Evolutionary conservation across 2,888 invertebrate genomes (phyloP), one percentile per base, ranked within the genome.

Genomic region (Keiferia lycopersicella): DNA sequence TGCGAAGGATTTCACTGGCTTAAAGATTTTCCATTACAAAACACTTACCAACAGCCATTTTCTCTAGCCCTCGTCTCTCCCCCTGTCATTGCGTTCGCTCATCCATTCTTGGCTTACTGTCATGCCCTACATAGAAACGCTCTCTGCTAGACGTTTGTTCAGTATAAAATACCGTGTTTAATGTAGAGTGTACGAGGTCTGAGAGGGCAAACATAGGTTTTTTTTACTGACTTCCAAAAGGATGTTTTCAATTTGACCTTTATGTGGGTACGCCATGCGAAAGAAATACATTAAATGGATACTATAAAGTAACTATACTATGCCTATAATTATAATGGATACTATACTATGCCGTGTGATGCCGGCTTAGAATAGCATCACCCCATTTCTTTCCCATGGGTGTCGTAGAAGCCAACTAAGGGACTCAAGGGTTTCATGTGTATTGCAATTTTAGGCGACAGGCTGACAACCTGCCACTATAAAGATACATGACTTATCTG

Each of bases 91-190:
- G 50, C 20, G 50, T 50, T 8, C 50, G 50, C 50, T 50, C 50
- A 50, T 50, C 50, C 50, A 50, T 50, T 20, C 50, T 11, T 20
- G 50, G 50, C 50, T 50, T 50, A 50, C 20, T 20, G 20, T 50
- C 50, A 20, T 20, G 20, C 18, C 18, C 20, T 20, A 50, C 18
- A 20, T 50, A 50, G 50, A 50, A 20, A 50, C 50, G 50, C 20
- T 20, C 50, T 20, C 18, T 50, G 50, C n/a, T 7, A 50, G 20
- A 50, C 50, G 50, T 20, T 50, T 50, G 45, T 16, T 45, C 45
- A 45, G 45, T 45, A 45, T 45, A 45, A 45, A 45, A 45, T 45
- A 45, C 45, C 16, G 16, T 45, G 45, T 45, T 45, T n/a, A 16
- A 16, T 45, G 45, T 45, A 45, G 6, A n/a, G 45, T 16, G 45